Percentiles rank a stretch among this genome's conserved stretches.
Conservation (phyloP, 2,888 invertebrate species). For the Graphium colonna region DNA sequence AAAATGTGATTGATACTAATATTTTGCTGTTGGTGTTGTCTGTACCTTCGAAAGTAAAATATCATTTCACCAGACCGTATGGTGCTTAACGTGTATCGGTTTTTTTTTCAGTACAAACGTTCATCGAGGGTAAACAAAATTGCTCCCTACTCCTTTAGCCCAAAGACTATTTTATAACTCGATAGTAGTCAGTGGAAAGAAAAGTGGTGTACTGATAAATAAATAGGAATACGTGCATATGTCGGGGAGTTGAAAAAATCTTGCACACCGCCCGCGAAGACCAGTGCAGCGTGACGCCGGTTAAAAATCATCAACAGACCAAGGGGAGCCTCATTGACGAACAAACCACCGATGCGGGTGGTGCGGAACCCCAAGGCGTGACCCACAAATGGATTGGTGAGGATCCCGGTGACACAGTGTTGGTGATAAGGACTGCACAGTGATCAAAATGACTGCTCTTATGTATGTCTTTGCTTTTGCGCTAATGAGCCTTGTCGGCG, state of each 20-base stretch:
- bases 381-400: constrained; percentile 76
- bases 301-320: constrained; percentile 72
- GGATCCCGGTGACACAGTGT: constrained; percentile 46
- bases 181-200: constrained; percentile 48
- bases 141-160: constrained; percentile 47
- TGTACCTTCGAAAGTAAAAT: constrained; percentile 69
- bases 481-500: constrained; percentile 51
- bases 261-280: constrained; percentile 46
- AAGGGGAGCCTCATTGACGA: constrained; percentile 65
- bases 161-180: constrained; percentile 51
- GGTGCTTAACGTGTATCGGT: constrained; percentile 40
- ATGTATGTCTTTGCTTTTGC: constrained; percentile 56
- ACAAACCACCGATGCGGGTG: constrained; percentile 65
- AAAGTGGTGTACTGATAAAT: constrained; percentile 55
- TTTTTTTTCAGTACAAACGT: constrained; percentile 41
- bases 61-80: constrained; percentile 53
- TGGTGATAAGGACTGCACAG: constrained; percentile 41
- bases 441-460: constrained; percentile 67
- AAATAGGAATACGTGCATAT: constrained; percentile 43
- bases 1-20: too few species aligned
- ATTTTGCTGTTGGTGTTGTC: constrained; percentile 7
- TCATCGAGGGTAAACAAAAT: constrained; percentile 38
- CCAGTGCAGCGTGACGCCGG: constrained; percentile 68
- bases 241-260: constrained; percentile 50
- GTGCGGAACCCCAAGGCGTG: constrained; percentile 49